Evolutionary conservation across 2,797 vertebrate species (phyloP), one percentile per base, ranked within the genome.

Genomic region (Myotis findleyi): DNA sequence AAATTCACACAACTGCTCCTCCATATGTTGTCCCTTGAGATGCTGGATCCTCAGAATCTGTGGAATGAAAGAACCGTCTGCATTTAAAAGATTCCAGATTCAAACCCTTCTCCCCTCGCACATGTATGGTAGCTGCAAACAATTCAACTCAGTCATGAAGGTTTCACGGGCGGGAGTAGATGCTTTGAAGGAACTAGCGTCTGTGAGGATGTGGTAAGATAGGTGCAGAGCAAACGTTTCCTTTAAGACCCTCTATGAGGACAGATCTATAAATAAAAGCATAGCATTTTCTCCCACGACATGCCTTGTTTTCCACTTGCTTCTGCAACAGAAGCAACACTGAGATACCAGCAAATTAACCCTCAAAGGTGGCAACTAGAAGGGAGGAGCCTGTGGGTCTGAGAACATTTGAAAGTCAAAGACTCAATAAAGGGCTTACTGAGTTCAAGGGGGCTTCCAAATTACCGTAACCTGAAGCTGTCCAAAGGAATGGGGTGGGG

Each of bases 141-240:
- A 55, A 84, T 85, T 83, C 73, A 71, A 18, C 55, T 25, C 18
- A 2, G 51, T 8, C 27, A 2, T 2, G 9, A 47, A 83, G 69
- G 4, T 41, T 75, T 95, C 23, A 6, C 23, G 53, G 33, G 68
- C 6, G 36, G 87, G 51, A 83, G 44, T n/a, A 51, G 85, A 71
- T 51, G 41, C 53, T 93, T 97, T 59, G 92, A 95, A 93, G 87
- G 55, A 92, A 92, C 51, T 79, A 13, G 1, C 23, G 2, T 44
- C 41, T 44, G 30, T 11, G 85, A 97, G 44, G 55, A 41, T 68
- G 57, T 2, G 38, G 76, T 44, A 72, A 71, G 53, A 75, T 38
- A 38, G 76, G 53, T 90, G 62, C 92, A 94, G 93, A 90, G 0
- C 41, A 87, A 79, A 88, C 0, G 0, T 68, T 59, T 94, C 82